Conservation (phyloP, 2,888 invertebrate species). For the Oligia strigilis region DNA sequence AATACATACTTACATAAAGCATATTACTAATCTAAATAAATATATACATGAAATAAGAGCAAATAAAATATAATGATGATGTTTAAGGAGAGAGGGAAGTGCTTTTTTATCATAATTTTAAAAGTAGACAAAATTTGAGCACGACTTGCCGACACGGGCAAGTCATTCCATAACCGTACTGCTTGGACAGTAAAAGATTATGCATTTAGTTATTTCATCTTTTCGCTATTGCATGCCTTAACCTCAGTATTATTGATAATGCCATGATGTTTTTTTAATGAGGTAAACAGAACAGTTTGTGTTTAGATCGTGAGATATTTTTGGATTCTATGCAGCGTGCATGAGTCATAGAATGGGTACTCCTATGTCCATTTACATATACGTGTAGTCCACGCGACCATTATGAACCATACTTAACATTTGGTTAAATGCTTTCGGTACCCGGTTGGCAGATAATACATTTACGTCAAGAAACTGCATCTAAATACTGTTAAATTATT, state of each 20-base stretch:
- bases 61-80: too few species aligned
- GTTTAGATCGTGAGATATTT: background rate
- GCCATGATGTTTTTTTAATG: background rate
- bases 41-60: too few species aligned
- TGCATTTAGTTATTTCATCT: background rate
- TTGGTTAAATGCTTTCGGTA: background rate
- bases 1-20: too few species aligned
- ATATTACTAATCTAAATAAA: too few species aligned
- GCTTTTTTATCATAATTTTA: too few species aligned
- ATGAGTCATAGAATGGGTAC: background rate
- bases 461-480: conserved; percentile 23
- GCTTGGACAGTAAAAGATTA: too few species aligned
- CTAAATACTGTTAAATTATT: conserved; percentile 34
- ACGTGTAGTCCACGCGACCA: background rate
- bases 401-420: background rate
- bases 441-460: conserved; percentile 34
- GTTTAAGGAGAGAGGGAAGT: too few species aligned
- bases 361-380: background rate
- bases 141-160: too few species aligned
- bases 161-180: too few species aligned
- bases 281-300: too few species aligned
- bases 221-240: background rate
- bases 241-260: background rate
- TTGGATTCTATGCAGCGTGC: background rate
- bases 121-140: too few species aligned